Evolutionary conservation across 2,888 invertebrate genomes (phyloP), one percentile per base, ranked within the genome.

Genomic region (Elgonia sp.): DNA sequence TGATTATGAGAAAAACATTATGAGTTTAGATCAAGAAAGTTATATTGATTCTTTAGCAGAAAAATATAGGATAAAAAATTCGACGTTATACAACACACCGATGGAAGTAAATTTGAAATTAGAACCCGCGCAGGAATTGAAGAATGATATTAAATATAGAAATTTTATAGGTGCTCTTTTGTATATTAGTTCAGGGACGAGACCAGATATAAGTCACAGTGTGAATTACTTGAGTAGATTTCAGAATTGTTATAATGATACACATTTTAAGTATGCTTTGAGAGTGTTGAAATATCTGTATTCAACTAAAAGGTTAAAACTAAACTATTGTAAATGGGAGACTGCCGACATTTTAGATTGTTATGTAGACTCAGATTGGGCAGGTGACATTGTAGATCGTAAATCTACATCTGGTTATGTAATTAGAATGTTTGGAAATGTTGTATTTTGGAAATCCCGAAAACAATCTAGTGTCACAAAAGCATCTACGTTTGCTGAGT

Each of bases 321-420:
- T 79, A 72, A 69, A 21, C 14, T 83, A 60, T 50, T 16, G 39
- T 55, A 65, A 42, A 65, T 60, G 20, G 1, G 6, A 10, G 53
- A 20, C 21, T 60, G 20, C 12, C 29, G 67, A 57, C 63, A 73
- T 5, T 21, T 53, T 88, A 18, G 87, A 86, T 65, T 86, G 86
- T 57, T 81, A 50, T 46, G 87, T 87, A 21, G 89, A 89, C 62
- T 63, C 89, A 5, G 87, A 89, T 73, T 87, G 81, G 87, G 87
- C 89, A 39, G 90, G 89, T 12, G n/a, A n/a, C n/a, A n/a, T n/a
- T n/a, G n/a, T n/a, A n/a, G n/a, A n/a, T n/a, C n/a, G n/a, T n/a
- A n/a, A n/a, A n/a, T n/a, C n/a, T n/a, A n/a, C n/a, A n/a, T n/a
- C n/a, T n/a, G n/a, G n/a, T n/a, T n/a, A n/a, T n/a, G n/a, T n/a